Conservation (phyloP, 1,140 invertebrate genomes). For the Aporrectodea caliginosa region DNA sequence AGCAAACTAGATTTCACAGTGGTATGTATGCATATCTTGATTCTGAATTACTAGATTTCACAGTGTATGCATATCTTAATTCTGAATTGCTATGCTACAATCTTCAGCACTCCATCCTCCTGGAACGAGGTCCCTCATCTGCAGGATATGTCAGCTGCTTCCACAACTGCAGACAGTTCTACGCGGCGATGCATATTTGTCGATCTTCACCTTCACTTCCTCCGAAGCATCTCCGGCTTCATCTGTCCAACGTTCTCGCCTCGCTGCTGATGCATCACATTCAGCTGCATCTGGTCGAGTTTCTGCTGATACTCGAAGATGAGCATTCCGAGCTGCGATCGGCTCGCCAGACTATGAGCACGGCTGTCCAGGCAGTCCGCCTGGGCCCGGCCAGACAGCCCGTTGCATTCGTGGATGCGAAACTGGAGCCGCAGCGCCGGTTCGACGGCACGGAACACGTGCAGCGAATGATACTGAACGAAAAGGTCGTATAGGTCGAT, state of each 20-base stretch:
- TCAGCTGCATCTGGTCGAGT: constrained; percentile 27
- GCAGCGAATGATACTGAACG: constrained; percentile 61
- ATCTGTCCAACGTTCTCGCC: constrained; percentile 23
- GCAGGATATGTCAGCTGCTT: too few species aligned
- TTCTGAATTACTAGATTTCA: too few species aligned
- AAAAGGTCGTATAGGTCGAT: constrained; percentile 65
- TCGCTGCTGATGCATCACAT: constrained; percentile 23
- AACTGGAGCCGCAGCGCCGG: constrained; percentile 65
- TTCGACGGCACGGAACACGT: constrained; percentile 69
- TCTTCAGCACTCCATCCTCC: too few species aligned
- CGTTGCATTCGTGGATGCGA: constrained; percentile 53
- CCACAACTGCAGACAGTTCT: too few species aligned
- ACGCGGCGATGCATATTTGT: too few species aligned
- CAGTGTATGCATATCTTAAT: too few species aligned
- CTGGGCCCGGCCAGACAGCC: constrained; percentile 36
- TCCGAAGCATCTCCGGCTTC: constrained; percentile 22
- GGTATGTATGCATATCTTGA: too few species aligned
- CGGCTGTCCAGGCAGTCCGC: constrained; percentile 45
- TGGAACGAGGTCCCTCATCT: too few species aligned
- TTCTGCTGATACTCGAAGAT: constrained; percentile 47
- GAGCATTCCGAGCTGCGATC: constrained; percentile 52
- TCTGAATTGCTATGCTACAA: too few species aligned
- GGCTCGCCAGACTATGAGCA: constrained; percentile 47
- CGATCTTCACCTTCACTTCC: too few species aligned
- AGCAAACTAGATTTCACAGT: too few species aligned